phyloP scores from a whole-genome alignment of 1,140 invertebrate genomes.

The Bombus pascuorum region DNA sequence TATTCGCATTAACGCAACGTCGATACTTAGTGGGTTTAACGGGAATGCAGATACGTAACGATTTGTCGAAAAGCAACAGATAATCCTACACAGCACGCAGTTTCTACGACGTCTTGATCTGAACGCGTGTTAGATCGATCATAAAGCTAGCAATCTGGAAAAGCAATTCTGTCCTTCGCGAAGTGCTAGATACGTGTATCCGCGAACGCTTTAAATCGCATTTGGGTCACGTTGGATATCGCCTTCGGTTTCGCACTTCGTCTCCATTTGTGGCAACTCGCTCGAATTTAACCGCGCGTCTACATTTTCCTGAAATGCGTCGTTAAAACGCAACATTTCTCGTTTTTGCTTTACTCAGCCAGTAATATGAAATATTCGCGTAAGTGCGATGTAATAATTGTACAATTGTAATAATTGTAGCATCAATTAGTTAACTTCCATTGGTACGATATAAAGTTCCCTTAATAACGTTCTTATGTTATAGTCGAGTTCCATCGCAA shows the following conservation, averaged over 20 bases:
- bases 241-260: constrained; percentile 18
- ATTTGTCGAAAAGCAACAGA: neutral
- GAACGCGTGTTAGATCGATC: neutral
- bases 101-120: neutral
- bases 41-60: neutral
- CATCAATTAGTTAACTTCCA: neutral
- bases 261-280: constrained; percentile 6
- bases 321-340: neutral
- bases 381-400: neutral
- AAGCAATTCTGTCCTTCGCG: constrained; percentile 13
- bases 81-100: neutral
- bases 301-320: neutral
- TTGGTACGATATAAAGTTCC: too few species aligned
- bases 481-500: neutral
- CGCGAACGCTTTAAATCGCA: constrained; percentile 21
- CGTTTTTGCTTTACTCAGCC: too few species aligned
- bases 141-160: constrained; percentile 5
- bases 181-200: neutral
- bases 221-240: constrained; percentile 14
- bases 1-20: neutral
- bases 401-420: neutral
- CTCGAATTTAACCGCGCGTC: neutral
- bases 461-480: neutral
- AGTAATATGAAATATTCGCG: neutral
- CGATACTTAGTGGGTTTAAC: neutral